phyloP scores from a whole-genome alignment of 2,113 vertebrate genomes.

The Actinemys pallida region DNA sequence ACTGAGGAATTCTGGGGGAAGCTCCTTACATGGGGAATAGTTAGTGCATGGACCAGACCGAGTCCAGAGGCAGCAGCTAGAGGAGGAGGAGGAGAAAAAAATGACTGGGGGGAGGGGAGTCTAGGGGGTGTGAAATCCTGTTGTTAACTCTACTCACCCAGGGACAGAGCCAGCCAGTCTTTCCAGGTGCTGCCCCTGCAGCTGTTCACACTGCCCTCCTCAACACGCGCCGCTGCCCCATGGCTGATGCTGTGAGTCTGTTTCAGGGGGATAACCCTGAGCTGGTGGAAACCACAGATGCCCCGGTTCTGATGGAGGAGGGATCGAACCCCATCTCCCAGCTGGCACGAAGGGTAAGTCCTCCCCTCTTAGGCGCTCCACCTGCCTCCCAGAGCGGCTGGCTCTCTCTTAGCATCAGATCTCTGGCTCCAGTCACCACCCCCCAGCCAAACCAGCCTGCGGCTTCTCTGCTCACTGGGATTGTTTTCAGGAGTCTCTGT shows the following conservation, averaged over 20 bases:
- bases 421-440: background rate
- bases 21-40: background rate
- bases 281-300: constrained; percentile 67
- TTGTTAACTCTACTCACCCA: background rate
- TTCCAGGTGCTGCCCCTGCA: background rate
- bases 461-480: background rate
- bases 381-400: background rate
- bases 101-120: too few relatives aligned
- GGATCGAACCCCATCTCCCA: constrained; percentile 75
- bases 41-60: background rate
- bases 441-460: background rate
- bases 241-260: background rate
- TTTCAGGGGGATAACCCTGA: constrained; percentile 76
- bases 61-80: background rate
- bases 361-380: background rate
- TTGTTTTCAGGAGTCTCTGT: background rate
- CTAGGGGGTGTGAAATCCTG: background rate
- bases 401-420: too few relatives aligned
- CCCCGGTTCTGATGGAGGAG: constrained; percentile 62
- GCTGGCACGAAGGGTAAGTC: constrained; percentile 80
- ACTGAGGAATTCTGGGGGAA: background rate
- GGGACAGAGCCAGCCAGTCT: background rate
- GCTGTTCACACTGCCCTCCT: too few relatives aligned
- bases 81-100: background rate
- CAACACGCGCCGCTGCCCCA: background rate